A percentile compares a stretch with the other conserved stretches of the same genome.
phyloP scores from a whole-genome alignment of 1,140 invertebrate genomes.

The Coenobita brevimanus region DNA sequence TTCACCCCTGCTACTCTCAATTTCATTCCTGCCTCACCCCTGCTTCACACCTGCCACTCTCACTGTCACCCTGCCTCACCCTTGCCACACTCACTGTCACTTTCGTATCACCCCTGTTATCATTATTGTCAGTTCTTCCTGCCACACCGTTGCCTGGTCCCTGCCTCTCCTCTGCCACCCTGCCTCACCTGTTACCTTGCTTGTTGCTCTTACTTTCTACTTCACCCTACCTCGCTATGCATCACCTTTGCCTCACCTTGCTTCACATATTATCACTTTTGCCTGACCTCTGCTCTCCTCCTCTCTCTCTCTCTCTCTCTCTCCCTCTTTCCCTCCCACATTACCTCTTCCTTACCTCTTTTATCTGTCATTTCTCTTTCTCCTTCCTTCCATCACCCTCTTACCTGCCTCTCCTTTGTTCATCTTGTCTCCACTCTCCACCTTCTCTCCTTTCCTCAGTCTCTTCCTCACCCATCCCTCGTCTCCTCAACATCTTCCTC shows the following conservation, averaged over 20 bases:
- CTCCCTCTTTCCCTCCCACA: background rate
- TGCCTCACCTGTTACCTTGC: background rate
- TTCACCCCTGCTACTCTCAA: background rate
- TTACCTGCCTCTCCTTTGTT: background rate
- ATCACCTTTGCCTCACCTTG: background rate
- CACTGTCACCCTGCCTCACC: background rate
- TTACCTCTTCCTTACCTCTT: background rate
- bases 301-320: constrained; percentile 9
- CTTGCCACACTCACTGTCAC: background rate
- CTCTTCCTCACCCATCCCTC: background rate
- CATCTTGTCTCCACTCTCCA: background rate
- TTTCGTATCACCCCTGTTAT: background rate
- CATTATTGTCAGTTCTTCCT: background rate
- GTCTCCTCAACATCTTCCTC: background rate
- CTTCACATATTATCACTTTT: too few species aligned
- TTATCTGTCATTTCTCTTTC: background rate
- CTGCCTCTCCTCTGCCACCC: background rate
- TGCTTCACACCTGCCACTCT: background rate
- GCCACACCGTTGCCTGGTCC: too few species aligned
- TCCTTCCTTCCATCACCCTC: background rate
- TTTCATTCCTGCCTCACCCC: background rate
- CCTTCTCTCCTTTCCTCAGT: background rate
- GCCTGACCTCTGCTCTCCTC: background rate
- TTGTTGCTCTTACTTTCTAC: constrained; percentile 17
- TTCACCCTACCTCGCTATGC: constrained; percentile 4